Percentiles rank a stretch among this genome's conserved stretches.
Conservation (phyloP, 2,113 vertebrate species). For the Okapia johnstoni region DNA sequence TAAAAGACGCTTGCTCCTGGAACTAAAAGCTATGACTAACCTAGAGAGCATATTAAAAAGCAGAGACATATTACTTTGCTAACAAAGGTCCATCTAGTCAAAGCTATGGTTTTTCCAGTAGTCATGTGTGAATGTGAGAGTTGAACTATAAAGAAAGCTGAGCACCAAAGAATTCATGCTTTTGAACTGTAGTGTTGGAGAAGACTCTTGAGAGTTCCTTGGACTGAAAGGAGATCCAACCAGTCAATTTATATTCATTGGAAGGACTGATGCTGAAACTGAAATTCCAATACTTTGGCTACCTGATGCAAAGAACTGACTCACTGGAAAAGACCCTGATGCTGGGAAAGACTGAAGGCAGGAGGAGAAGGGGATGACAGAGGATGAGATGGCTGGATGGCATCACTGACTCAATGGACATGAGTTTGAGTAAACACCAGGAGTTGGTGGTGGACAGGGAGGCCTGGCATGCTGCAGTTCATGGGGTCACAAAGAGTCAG, state of each 20-base stretch:
- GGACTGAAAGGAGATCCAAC: not conserved
- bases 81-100: not conserved
- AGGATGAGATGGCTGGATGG: not conserved
- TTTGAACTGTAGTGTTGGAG: not conserved
- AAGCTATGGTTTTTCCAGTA: not conserved
- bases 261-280: not conserved
- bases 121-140: not conserved
- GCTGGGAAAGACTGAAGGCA: not conserved
- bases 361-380: not conserved
- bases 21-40: not conserved
- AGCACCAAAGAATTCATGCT: fast-evolving
- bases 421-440: fast-evolving
- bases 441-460: not conserved
- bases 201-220: not conserved
- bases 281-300: not conserved
- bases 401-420: fast-evolving
- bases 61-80: not conserved
- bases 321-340: not conserved
- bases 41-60: not conserved
- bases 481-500: not conserved
- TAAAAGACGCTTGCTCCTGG: not conserved
- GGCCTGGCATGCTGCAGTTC: fast-evolving
- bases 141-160: not conserved
- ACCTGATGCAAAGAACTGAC: fast-evolving
- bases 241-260: not conserved